phyloP scores from a whole-genome alignment of 53 echinoderm and acorn worm species.

The Arbacia lixula region DNA sequence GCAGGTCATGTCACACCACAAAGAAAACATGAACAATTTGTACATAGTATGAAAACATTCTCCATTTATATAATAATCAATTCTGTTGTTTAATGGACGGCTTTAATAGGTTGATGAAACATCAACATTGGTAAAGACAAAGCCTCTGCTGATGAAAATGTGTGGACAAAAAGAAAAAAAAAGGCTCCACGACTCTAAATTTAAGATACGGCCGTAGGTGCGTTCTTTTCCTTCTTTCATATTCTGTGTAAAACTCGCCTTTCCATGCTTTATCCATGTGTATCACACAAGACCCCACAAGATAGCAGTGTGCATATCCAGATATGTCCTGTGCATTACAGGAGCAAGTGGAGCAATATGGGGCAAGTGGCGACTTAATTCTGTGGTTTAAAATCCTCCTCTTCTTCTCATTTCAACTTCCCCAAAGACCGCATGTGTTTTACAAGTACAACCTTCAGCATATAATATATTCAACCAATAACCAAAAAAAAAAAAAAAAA shows the following conservation, averaged over 20 bases:
- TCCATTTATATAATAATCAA: conserved; percentile 12
- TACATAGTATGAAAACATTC: conserved; percentile 11
- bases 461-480: background rate
- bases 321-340: background rate
- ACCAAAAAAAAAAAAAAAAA: conserved; percentile 6
- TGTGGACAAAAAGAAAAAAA: no score
- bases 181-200: no score
- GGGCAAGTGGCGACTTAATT: no score
- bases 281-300: background rate
- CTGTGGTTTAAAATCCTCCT: no score
- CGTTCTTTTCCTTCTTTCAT: no score
- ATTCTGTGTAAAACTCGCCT: no score
- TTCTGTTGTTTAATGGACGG: conserved; percentile 38
- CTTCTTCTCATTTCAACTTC: background rate
- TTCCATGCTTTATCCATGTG: no score
- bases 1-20: background rate
- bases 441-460: background rate
- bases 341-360: background rate
- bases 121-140: background rate
- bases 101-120: conserved; percentile 13
- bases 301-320: background rate
- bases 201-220: no score
- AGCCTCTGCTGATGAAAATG: conserved; percentile 11
- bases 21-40: background rate
- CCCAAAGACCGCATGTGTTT: background rate